Conservation (phyloP, 1,140 invertebrate genomes). For the Drosophila ambigua region DNA sequence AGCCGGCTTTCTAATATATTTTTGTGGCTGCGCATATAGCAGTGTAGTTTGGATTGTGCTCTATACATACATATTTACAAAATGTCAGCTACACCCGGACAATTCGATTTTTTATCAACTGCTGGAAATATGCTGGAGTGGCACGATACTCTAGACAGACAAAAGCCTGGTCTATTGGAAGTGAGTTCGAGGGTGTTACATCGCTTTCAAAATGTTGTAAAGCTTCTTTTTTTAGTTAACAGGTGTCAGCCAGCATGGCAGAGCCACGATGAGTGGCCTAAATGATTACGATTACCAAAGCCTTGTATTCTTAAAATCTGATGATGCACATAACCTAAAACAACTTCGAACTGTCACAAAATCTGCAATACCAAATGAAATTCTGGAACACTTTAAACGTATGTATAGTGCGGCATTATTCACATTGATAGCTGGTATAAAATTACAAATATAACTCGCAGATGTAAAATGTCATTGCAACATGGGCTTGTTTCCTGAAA, state of each 20-base stretch:
- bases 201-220: not conserved
- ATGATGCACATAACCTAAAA: constrained; percentile 87
- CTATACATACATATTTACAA: constrained; percentile 1
- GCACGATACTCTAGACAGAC: constrained; percentile 67
- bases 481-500: constrained; percentile 98
- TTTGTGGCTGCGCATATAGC: not conserved
- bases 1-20: constrained; percentile 29
- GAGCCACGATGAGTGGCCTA: constrained; percentile 89
- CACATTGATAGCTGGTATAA: too few species aligned
- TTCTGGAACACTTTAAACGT: constrained; percentile 97
- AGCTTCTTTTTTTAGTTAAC: constrained; percentile 57
- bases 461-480: constrained; percentile 97
- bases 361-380: constrained; percentile 94
- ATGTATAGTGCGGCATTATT: constrained; percentile 81
- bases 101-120: constrained; percentile 57
- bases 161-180: constrained; percentile 72
- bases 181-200: constrained; percentile 33
- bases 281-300: constrained; percentile 96
- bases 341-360: constrained; percentile 92
- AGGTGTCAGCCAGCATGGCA: constrained; percentile 79
- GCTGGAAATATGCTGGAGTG: constrained; percentile 79
- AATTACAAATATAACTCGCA: constrained; percentile 71
- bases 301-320: constrained; percentile 87
- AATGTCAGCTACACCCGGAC: constrained; percentile 44
- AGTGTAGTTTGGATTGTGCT: too few species aligned